These are phyloP conservation scores for Ophion slaviceki DNA, from an alignment of 2,888 invertebrate genomes.

Conservation along the genomic window DNA sequence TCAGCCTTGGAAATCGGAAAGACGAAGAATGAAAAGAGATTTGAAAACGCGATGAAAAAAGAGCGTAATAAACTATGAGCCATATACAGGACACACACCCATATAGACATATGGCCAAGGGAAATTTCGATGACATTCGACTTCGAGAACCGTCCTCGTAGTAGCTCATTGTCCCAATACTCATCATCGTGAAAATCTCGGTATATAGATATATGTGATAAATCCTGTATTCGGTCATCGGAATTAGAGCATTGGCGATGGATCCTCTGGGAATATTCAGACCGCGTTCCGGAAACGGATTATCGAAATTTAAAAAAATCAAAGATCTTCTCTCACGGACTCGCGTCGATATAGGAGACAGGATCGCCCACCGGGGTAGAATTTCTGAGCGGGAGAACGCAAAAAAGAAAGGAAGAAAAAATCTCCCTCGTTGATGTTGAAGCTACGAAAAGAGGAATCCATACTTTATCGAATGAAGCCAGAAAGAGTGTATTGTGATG, in stretches of 20 bases:
- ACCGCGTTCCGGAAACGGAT: slow-evolving; percentile 36
- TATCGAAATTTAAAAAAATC: slow-evolving; percentile 40
- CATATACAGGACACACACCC: not conserved
- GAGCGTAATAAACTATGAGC: slow-evolving; percentile 38
- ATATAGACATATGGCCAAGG: not conserved
- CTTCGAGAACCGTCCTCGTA: not conserved
- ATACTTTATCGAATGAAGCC: slow-evolving; percentile 11
- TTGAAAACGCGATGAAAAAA: slow-evolving; percentile 19
- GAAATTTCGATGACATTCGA: not conserved
- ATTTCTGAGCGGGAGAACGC: slow-evolving; percentile 30
- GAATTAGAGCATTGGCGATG: slow-evolving; percentile 53
- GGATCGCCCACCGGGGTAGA: slow-evolving; percentile 35
- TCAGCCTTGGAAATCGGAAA: slow-evolving; percentile 58
- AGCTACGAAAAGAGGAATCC: slow-evolving; percentile 40
- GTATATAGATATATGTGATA: not conserved
- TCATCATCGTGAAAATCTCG: not conserved
- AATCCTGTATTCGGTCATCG: slow-evolving; percentile 32
- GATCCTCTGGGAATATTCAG: slow-evolving; percentile 48
- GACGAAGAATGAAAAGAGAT: slow-evolving; percentile 45
- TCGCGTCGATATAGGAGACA: slow-evolving; percentile 11
- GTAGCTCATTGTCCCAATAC: not conserved
- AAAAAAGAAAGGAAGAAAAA: slow-evolving; percentile 14
- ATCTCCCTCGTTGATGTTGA: slow-evolving; percentile 25
- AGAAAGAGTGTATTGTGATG: not conserved
- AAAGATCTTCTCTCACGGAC: slow-evolving; percentile 35